Evolutionary conservation across 2,888 invertebrate species (phyloP).

Genomic region (Chloroclysta siterata): DNA sequence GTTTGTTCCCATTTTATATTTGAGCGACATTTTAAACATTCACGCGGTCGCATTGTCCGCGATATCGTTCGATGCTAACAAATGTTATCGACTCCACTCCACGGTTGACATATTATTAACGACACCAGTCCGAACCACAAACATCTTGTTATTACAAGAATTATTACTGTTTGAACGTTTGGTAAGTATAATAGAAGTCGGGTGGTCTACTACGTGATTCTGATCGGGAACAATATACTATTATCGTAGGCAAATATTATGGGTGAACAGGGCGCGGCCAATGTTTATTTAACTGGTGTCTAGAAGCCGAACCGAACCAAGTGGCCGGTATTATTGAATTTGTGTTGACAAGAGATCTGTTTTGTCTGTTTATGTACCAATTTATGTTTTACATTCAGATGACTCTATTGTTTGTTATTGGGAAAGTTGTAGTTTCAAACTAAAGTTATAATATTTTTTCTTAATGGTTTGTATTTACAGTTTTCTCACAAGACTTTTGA

Average conservation of each 20-base stretch:
- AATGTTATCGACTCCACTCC: conserved; percentile 54
- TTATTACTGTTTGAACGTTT: conserved; percentile 49
- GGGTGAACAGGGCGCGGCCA: conserved; percentile 28
- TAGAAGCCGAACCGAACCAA: conserved; percentile 33
- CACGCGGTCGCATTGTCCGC: conserved; percentile 45
- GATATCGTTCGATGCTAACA: conserved; percentile 60
- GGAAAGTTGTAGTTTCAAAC: conserved; percentile 17
- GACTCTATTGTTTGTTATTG: conserved; percentile 24
- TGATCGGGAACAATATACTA: conserved; percentile 35
- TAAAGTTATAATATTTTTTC: no score
- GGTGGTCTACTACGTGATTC: conserved; percentile 47
- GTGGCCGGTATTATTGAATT: conserved; percentile 30
- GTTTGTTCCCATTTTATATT: conserved; percentile 1
- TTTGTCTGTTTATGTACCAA: conserved; percentile 28
- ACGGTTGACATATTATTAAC: conserved; percentile 64
- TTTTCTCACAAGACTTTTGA: no score
- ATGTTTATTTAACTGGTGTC: conserved; percentile 41
- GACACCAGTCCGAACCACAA: conserved; percentile 49
- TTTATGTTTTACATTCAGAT: conserved; percentile 30
- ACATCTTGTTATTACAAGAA: conserved; percentile 54
- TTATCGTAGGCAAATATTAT: conserved; percentile 36
- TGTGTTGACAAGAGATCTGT: conserved; percentile 36
- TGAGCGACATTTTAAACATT: conserved; percentile 48
- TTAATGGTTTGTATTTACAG: no score
- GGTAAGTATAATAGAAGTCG: conserved; percentile 35